A percentile compares a stretch with the other conserved stretches of the same genome.
phyloP scores from a whole-genome alignment of 1,140 invertebrate genomes.

The Pseudomyrmex concolor region DNA sequence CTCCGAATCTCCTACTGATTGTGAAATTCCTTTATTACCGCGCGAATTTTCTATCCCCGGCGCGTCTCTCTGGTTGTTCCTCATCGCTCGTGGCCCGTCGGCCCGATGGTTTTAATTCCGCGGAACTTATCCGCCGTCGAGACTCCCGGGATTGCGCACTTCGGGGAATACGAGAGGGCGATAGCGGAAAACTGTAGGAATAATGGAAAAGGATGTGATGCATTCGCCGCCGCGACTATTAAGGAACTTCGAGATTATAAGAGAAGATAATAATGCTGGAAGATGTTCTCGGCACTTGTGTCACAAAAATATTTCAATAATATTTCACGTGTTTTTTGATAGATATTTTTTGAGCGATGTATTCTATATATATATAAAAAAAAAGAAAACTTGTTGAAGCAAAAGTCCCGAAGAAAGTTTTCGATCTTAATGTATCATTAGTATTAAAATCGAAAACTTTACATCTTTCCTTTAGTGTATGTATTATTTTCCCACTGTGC shows the following conservation, averaged over 20 bases:
- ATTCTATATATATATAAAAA: background rate
- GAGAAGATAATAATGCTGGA: background rate
- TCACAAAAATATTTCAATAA: background rate
- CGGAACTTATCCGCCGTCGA: constrained; percentile 18
- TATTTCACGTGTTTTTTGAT: no score
- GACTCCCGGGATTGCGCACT: constrained; percentile 10
- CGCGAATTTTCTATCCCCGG: background rate
- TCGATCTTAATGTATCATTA: constrained; percentile 20
- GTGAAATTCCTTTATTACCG: constrained; percentile 43
- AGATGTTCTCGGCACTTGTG: background rate
- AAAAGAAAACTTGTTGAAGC: background rate
- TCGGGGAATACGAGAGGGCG: background rate
- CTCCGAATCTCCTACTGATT: background rate
- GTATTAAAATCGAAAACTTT: constrained; percentile 14
- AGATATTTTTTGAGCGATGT: background rate
- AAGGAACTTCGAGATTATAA: background rate
- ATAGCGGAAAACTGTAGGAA: background rate
- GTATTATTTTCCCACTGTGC: constrained; percentile 42
- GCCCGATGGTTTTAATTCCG: constrained; percentile 52
- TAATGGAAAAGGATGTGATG: constrained; percentile 28
- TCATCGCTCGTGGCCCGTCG: constrained; percentile 1
- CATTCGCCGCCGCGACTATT: background rate
- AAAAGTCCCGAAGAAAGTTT: background rate
- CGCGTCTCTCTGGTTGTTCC: constrained; percentile 2
- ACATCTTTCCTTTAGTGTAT: background rate